These are phyloP conservation scores for Pocillopora verrucosa DNA, from an alignment of 64 coral and sea anemone species.

Conservation along the genomic window DNA sequence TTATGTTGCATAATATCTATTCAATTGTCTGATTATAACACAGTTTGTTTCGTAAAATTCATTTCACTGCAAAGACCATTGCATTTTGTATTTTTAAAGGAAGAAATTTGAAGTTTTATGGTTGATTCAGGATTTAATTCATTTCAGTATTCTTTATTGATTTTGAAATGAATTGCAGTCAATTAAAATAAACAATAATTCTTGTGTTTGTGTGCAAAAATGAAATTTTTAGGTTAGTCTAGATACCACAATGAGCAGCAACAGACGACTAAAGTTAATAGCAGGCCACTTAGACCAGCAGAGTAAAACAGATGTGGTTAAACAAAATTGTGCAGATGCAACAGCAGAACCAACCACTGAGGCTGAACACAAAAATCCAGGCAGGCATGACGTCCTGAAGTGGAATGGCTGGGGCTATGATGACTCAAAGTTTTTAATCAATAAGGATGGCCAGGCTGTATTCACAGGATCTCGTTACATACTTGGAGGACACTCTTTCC, in stretches of 20 bases:
- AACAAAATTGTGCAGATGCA: constrained; percentile 52
- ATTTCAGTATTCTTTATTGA: too few species aligned
- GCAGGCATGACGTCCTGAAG: constrained; percentile 71
- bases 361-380: constrained; percentile 52
- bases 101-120: too few species aligned
- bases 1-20: too few species aligned
- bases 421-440: constrained; percentile 75
- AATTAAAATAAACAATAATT: background rate
- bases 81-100: too few species aligned
- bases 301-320: background rate
- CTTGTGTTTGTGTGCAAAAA: background rate
- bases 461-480: constrained; percentile 83
- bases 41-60: too few species aligned
- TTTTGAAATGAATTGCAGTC: too few species aligned
- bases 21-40: too few species aligned
- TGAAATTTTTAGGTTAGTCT: background rate
- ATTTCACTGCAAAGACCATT: too few species aligned
- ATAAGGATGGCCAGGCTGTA: constrained; percentile 50
- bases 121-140: too few species aligned
- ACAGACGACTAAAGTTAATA: constrained; percentile 46
- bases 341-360: background rate
- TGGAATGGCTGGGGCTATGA: constrained; percentile 99
- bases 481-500: constrained; percentile 88
- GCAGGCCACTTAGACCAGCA: constrained; percentile 31
- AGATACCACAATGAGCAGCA: constrained; percentile 43